These are phyloP conservation scores for Bubo scandiacus DNA, from an alignment of 2,113 vertebrate species.

Conservation along the genomic window DNA sequence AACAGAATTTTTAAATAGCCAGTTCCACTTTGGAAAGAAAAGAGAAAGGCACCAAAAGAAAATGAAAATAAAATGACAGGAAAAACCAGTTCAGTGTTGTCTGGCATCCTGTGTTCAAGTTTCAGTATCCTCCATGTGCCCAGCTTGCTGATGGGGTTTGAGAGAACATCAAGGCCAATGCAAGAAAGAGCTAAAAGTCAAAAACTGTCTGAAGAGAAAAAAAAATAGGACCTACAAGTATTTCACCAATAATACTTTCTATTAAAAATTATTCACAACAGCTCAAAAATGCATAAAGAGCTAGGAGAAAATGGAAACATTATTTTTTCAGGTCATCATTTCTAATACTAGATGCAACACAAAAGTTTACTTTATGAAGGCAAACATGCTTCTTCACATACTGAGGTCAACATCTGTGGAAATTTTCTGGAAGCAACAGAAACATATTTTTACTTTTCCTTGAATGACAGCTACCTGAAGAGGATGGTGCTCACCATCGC, in stretches of 20 bases:
- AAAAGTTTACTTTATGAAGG: not conserved
- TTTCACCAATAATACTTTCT: not conserved
- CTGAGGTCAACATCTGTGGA: not conserved
- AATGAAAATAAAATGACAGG: not conserved
- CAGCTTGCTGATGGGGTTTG: not conserved
- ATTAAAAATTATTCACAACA: not conserved
- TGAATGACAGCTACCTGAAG: not conserved
- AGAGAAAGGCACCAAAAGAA: not conserved
- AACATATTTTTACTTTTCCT: not conserved
- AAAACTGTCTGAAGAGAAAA: not conserved
- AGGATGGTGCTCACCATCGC: too few species aligned
- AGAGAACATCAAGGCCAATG: not conserved
- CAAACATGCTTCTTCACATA: not conserved
- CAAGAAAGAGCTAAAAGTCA: not conserved
- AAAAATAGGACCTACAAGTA: not conserved
- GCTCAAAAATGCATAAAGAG: not conserved
- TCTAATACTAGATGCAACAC: not conserved
- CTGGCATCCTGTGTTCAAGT: not conserved
- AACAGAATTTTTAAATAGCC: not conserved
- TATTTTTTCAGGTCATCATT: not conserved
- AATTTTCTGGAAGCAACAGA: not conserved
- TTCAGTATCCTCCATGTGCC: not conserved
- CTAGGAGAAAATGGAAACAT: not conserved
- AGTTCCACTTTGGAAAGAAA: not conserved
- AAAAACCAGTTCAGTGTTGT: not conserved